These are phyloP conservation scores for Pagrus major DNA, from an alignment of 2,113 vertebrate species.

Conservation along the genomic window DNA sequence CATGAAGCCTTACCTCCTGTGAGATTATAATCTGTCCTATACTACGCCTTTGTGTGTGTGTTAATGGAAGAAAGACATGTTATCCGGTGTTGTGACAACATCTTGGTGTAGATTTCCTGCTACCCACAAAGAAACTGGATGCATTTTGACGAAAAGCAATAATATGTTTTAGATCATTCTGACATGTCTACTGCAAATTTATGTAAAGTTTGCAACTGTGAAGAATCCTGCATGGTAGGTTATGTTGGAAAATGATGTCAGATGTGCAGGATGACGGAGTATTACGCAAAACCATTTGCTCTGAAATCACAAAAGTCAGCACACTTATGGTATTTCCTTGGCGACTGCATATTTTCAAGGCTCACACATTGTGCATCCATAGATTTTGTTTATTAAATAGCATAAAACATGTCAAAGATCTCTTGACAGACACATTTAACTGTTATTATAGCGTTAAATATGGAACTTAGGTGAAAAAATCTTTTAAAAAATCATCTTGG, in stretches of 20 bases:
- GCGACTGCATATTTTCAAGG: neutral
- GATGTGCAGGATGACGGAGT: neutral
- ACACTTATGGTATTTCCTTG: neutral
- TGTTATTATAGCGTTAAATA: neutral
- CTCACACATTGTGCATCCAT: neutral
- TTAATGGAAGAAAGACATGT: neutral
- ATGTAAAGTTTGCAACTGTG: neutral
- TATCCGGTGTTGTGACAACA: constrained; percentile 25
- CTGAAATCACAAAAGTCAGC: neutral
- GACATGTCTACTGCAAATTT: neutral
- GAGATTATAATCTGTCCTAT: constrained; percentile 51
- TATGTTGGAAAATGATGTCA: neutral
- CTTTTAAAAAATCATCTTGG: neutral
- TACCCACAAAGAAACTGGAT: neutral
- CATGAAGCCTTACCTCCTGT: neutral
- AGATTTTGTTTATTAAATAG: neutral
- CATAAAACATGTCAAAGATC: neutral
- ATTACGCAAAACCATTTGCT: neutral
- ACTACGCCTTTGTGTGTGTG: neutral
- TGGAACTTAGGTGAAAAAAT: neutral
- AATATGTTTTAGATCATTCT: neutral
- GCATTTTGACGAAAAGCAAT: neutral
- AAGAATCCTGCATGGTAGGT: neutral
- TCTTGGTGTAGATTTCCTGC: constrained; percentile 3
- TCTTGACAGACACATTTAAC: too few relatives aligned